Percentiles rank a stretch among this genome's conserved stretches.
Conservation (phyloP, 2,888 invertebrate genomes). For the Dascillus cervinus region DNA sequence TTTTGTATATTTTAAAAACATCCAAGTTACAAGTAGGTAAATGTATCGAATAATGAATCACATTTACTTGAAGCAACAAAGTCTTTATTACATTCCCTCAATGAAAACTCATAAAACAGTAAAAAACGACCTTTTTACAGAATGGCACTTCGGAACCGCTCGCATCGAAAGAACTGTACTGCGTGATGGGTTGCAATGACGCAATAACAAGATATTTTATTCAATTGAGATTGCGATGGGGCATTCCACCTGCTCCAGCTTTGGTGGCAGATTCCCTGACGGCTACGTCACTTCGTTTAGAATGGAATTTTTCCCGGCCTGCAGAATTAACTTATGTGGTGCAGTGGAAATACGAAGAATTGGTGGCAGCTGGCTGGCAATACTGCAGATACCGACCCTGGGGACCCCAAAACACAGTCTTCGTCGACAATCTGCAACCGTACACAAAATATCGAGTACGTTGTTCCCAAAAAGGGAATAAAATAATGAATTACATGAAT, state of each 20-base stretch:
- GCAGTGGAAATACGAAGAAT: conserved; percentile 68
- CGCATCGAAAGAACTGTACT: conserved; percentile 64
- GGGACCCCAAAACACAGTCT: conserved; percentile 52
- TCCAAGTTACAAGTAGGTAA: too few relatives aligned
- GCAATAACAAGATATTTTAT: conserved; percentile 69
- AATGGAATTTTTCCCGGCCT: conserved; percentile 59
- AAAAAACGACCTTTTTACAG: conserved; percentile 44
- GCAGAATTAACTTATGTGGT: conserved; percentile 52
- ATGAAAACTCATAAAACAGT: conserved; percentile 3
- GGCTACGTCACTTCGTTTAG: conserved; percentile 69
- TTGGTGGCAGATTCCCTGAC: conserved; percentile 70
- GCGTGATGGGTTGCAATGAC: conserved; percentile 76
- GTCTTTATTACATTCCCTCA: conserved; percentile 2
- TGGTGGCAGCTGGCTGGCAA: conserved; percentile 71
- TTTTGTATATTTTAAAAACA: too few relatives aligned
- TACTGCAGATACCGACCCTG: conserved; percentile 70
- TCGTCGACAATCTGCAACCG: conserved; percentile 72
- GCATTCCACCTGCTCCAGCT: conserved; percentile 62
- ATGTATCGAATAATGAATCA: background rate
- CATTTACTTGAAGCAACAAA: background rate
- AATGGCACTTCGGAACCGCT: conserved; percentile 62
- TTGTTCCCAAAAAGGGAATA: too few relatives aligned
- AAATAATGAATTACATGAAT: too few relatives aligned
- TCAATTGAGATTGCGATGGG: conserved; percentile 57
- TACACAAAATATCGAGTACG: conserved; percentile 84